A percentile compares a stretch with the other conserved stretches of the same genome.
Conservation (phyloP, 2,797 vertebrate species). For the Ctenosaura bakeri region DNA sequence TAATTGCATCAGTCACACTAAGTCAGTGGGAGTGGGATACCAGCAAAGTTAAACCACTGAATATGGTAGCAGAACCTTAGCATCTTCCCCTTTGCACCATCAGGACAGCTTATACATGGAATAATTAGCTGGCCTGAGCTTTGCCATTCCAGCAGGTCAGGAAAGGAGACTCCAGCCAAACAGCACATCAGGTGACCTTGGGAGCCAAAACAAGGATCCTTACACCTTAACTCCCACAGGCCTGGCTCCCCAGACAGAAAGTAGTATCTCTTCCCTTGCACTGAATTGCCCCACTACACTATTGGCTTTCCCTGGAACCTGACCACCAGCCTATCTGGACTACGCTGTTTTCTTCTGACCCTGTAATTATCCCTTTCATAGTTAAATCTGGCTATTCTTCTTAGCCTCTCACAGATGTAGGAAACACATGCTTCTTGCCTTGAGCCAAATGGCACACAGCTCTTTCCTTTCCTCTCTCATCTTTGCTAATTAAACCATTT, state of each 20-base stretch:
- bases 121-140: background rate
- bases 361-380: background rate
- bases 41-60: background rate
- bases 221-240: background rate
- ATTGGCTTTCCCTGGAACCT: background rate
- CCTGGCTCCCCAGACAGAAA: background rate
- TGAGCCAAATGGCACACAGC: slow-evolving; percentile 5
- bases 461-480: slow-evolving; percentile 4
- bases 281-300: background rate
- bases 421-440: slow-evolving; percentile 27
- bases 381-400: slow-evolving; percentile 3
- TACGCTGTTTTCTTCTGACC: background rate
- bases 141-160: background rate
- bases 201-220: background rate
- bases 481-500: slow-evolving; percentile 25
- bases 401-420: slow-evolving; percentile 3
- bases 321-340: background rate
- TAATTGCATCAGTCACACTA: background rate
- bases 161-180: background rate
- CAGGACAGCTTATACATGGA: background rate
- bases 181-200: background rate
- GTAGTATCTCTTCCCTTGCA: background rate
- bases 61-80: background rate
- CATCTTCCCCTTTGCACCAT: background rate
- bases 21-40: background rate